phyloP scores from a whole-genome alignment of 1,140 invertebrate species.

The Oscheius sp. region DNA sequence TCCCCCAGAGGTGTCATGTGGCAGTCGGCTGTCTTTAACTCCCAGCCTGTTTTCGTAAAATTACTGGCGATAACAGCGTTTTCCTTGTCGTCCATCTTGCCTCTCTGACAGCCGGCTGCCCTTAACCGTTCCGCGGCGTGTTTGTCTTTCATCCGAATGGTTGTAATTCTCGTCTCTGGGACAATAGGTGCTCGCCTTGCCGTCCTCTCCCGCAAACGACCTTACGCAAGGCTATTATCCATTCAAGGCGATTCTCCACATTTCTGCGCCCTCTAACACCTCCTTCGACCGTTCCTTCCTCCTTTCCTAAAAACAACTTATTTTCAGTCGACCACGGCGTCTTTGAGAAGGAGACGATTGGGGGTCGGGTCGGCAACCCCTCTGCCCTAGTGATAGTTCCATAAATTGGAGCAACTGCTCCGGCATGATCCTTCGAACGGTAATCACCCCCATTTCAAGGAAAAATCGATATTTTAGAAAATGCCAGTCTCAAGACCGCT shows the following conservation, averaged over 20 bases:
- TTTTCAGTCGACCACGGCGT: not conserved
- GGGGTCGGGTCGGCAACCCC: not conserved
- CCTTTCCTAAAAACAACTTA: too few relatives aligned
- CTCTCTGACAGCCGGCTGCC: not conserved
- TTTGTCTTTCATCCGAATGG: constrained; percentile 5
- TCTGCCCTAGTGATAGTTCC: not conserved
- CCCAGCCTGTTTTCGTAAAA: too few relatives aligned
- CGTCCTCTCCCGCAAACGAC: not conserved
- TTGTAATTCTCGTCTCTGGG: constrained; percentile 8
- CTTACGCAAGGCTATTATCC: constrained; percentile 3
- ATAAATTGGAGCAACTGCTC: too few relatives aligned
- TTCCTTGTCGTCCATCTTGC: too few relatives aligned
- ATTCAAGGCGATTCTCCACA: too few relatives aligned
- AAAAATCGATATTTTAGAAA: constrained; percentile 2
- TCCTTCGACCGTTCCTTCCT: too few relatives aligned
- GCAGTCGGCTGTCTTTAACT: too few relatives aligned
- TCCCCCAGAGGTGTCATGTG: too few relatives aligned
- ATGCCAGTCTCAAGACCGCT: constrained; percentile 11
- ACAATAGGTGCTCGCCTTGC: constrained; percentile 9
- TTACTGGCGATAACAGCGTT: too few relatives aligned
- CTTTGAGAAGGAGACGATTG: not conserved
- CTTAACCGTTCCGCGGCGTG: not conserved
- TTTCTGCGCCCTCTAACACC: too few relatives aligned
- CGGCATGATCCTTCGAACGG: too few relatives aligned
- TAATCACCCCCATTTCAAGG: too few relatives aligned